These are phyloP conservation scores for Heliopora coerulea DNA, from an alignment of 92 coral and sea anemone genomes.

Conservation along the genomic window DNA sequence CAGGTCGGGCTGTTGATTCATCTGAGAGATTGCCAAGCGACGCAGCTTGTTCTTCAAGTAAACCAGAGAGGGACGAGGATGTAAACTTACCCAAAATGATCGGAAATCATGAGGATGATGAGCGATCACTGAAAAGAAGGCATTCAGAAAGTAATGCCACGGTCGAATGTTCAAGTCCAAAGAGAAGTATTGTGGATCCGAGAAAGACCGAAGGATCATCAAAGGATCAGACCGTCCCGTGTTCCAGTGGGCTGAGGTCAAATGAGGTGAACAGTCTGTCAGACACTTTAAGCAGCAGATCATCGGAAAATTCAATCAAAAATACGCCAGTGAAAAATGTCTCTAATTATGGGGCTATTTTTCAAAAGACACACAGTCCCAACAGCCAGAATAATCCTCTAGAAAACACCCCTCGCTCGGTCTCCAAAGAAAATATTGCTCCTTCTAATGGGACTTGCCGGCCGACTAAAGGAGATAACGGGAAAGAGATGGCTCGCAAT, in stretches of 20 bases:
- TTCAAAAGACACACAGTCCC: not conserved
- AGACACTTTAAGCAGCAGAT: too few species aligned
- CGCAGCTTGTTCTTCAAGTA: not conserved
- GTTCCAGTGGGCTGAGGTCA: too few species aligned
- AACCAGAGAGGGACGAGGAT: not conserved
- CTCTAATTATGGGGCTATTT: not conserved
- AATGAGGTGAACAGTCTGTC: too few species aligned
- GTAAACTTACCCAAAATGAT: not conserved
- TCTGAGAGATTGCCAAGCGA: too few species aligned
- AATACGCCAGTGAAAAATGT: not conserved
- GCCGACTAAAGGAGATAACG: not conserved
- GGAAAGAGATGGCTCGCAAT: too few species aligned
- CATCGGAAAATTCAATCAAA: too few species aligned
- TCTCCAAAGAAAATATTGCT: not conserved
- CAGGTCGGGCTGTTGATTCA: too few species aligned
- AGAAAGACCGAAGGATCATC: not conserved
- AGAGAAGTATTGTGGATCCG: slow-evolving; percentile 1
- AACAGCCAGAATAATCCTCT: not conserved
- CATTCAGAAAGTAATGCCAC: slow-evolving; percentile 9
- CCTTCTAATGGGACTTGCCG: not conserved
- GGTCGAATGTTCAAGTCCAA: slow-evolving; percentile 7
- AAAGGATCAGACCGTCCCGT: too few species aligned
- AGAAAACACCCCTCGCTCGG: not conserved
- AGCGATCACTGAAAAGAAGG: slow-evolving; percentile 9
- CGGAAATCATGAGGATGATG: not conserved